Percentiles rank a stretch among this genome's conserved stretches.
These are phyloP conservation scores for Hydropotes inermis DNA, from an alignment of 2,113 vertebrate genomes.

Conservation along the genomic window DNA sequence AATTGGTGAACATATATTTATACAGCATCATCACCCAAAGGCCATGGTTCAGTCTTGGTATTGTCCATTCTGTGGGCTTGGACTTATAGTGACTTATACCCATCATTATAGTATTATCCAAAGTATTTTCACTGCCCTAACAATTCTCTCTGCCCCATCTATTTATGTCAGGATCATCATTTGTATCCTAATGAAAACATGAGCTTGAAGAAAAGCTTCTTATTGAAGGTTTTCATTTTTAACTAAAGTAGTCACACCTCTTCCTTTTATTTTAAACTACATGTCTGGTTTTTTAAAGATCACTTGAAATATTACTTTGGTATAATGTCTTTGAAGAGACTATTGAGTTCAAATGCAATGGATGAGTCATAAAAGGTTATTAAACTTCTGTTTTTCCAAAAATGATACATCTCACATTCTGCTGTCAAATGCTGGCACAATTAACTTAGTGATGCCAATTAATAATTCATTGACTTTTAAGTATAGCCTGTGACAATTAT, in stretches of 20 bases:
- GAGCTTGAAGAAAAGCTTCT: not conserved
- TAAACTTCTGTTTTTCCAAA: slow-evolving; percentile 32
- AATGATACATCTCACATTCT: slow-evolving; percentile 44
- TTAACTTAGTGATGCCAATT: slow-evolving; percentile 73
- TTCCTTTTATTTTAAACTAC: not conserved
- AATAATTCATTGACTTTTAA: slow-evolving; percentile 77
- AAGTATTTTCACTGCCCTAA: not conserved
- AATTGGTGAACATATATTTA: not conserved
- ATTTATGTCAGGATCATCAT: not conserved
- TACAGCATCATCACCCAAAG: not conserved
- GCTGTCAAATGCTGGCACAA: slow-evolving; percentile 45
- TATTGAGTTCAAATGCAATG: not conserved
- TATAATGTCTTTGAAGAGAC: not conserved
- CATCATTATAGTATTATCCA: not conserved
- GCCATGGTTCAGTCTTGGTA: not conserved
- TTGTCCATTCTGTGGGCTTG: not conserved
- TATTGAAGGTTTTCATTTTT: not conserved
- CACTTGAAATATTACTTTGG: not conserved
- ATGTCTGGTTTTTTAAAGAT: not conserved
- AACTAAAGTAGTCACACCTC: not conserved
- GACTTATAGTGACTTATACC: not conserved
- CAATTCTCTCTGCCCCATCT: not conserved
- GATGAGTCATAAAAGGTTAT: not conserved
- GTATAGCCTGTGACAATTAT: slow-evolving; percentile 60
- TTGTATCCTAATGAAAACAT: not conserved